phyloP scores from a whole-genome alignment of 2,113 vertebrate species.

The Gopherus flavomarginatus region DNA sequence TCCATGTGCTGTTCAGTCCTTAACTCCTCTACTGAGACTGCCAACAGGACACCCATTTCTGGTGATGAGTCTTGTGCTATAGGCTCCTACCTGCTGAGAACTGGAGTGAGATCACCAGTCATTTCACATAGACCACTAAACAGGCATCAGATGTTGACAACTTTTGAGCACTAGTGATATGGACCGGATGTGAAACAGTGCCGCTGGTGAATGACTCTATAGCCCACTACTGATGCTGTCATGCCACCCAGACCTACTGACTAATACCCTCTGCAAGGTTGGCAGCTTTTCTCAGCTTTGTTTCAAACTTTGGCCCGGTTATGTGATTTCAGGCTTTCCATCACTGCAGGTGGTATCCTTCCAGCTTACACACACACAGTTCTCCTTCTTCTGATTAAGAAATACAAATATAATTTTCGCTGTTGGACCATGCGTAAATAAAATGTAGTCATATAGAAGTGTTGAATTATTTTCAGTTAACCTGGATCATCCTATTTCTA shows the following conservation, averaged over 20 bases:
- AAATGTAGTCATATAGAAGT: not conserved
- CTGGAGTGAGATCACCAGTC: not conserved
- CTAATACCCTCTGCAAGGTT: not conserved
- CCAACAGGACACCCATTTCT: not conserved
- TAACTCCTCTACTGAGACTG: not conserved
- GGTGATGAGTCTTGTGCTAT: accelerated
- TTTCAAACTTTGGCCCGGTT: not conserved
- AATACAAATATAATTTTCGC: slow-evolving; percentile 59
- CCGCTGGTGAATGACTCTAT: not conserved
- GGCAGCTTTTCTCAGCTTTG: not conserved
- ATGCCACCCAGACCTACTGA: not conserved
- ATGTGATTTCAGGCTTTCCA: too few relatives aligned
- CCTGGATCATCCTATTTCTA: slow-evolving; percentile 45
- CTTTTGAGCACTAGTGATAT: not conserved
- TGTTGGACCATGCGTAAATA: slow-evolving; percentile 34
- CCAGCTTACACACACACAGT: slow-evolving; percentile 14
- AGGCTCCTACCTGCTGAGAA: not conserved
- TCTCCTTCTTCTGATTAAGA: slow-evolving; percentile 51
- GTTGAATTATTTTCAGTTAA: slow-evolving; percentile 52
- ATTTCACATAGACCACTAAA: not conserved
- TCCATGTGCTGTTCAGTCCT: not conserved
- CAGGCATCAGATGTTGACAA: not conserved
- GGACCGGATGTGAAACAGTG: not conserved
- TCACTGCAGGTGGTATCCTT: not conserved
- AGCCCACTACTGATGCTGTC: not conserved